A percentile compares a stretch with the other conserved stretches of the same genome.
phyloP scores from a whole-genome alignment of 2,888 invertebrate species.

The Drosophila neotestacea region DNA sequence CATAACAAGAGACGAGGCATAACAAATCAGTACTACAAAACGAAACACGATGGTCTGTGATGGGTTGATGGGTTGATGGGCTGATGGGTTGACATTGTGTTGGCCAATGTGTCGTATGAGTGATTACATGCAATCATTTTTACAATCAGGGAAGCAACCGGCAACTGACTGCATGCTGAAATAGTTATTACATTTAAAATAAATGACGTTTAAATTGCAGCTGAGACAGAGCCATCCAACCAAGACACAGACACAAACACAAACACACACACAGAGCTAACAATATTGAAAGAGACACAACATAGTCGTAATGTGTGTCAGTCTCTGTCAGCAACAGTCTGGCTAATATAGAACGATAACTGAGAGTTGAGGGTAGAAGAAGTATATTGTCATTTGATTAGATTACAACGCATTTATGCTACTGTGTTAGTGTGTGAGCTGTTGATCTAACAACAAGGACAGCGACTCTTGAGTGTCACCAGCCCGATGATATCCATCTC shows the following conservation, averaged over 20 bases:
- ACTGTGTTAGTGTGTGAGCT: slow-evolving; percentile 19
- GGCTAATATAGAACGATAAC: slow-evolving; percentile 40
- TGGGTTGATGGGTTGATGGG: not conserved
- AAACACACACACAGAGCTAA: slow-evolving; percentile 13
- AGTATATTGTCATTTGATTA: slow-evolving; percentile 69
- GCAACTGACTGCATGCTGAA: slow-evolving; percentile 51
- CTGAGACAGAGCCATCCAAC: slow-evolving; percentile 17
- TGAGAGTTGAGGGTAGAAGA: not conserved
- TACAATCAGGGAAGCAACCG: slow-evolving; percentile 51
- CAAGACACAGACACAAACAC: not conserved
- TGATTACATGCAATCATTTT: slow-evolving; percentile 68
- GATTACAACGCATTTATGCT: slow-evolving; percentile 53
- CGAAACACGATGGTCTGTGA: slow-evolving; percentile 9
- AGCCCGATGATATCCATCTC: slow-evolving; percentile 27
- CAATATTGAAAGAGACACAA: slow-evolving; percentile 31
- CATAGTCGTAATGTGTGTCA: not conserved
- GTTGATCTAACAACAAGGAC: slow-evolving; percentile 57
- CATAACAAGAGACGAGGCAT: slow-evolving; percentile 38
- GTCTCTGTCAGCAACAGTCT: slow-evolving; percentile 43
- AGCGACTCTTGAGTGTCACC: slow-evolving; percentile 38
- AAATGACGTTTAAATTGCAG: slow-evolving; percentile 68
- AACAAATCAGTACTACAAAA: slow-evolving; percentile 55
- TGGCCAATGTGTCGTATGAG: slow-evolving; percentile 62
- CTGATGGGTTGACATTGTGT: slow-evolving; percentile 9
- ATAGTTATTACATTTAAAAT: slow-evolving; percentile 69